These are phyloP conservation scores for Venusia cambrica DNA, from an alignment of 2,888 invertebrate species.

Conservation along the genomic window DNA sequence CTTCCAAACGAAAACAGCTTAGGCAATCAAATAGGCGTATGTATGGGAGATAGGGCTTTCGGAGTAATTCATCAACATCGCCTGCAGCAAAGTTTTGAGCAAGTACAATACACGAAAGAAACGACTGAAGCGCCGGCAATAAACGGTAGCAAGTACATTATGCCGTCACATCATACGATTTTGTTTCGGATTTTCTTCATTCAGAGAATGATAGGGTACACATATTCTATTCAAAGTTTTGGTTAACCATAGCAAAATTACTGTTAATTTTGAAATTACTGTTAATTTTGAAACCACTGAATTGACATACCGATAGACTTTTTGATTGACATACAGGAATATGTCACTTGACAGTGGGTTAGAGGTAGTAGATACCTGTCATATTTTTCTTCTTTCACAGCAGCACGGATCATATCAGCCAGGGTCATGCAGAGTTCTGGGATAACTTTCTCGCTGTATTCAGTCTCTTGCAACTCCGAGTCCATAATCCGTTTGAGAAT, in stretches of 20 bases:
- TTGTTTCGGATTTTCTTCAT: no score
- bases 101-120: conserved; percentile 36
- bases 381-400: conserved; percentile 84
- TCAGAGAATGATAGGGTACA: no score
- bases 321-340: no score
- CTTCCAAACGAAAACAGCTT: no score
- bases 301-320: neutral
- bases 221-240: no score
- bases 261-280: no score
- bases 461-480: conserved; percentile 81
- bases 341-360: no score
- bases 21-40: no score
- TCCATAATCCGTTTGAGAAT: conserved; percentile 81
- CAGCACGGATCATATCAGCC: conserved; percentile 80
- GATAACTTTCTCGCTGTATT: conserved; percentile 82
- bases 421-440: conserved; percentile 80
- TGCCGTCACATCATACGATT: conserved; percentile 19
- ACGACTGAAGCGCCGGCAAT: conserved; percentile 43
- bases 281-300: conserved; percentile 10
- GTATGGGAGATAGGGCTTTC: no score
- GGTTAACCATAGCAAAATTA: no score
- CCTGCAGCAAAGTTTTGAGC: conserved; percentile 24
- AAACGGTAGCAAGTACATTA: conserved; percentile 50
- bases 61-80: conserved; percentile 1
- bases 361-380: conserved; percentile 76